Base-by-base conservation (phyloP, 2,797 vertebrate species). In the Leuciscus waleckii region DNA sequence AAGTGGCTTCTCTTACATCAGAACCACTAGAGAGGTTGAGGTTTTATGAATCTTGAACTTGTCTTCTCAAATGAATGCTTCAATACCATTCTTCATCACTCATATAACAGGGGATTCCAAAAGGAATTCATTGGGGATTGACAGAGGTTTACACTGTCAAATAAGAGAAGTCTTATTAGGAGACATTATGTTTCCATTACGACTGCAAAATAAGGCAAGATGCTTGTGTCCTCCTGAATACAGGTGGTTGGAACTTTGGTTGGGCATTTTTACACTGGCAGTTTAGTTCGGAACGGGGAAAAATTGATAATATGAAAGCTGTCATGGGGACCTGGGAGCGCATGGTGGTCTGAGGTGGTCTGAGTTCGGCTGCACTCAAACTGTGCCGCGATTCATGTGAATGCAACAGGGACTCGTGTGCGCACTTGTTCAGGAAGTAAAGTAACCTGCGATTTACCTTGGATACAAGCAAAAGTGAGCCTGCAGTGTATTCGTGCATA, bases 11-110 rank as follows among this genome's bases (percentile, higher is more conserved):
- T 37, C 69, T 85, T 89, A 84, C 88, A 91, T 89, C 90, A 69
- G 51, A 41, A 61, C 14, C 54, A 63, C 43, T 29, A 23, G 41
- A 32, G 7, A 67, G 26, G 16, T n/a, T 82, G 39, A 86, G 86
- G 86, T 89, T 69, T 82, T 85, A 91, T 86, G 88, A 87, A 88
- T 90, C 85, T 89, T 75, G 73, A 79, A 87, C 87, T 89, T 89
- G 90, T 91, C 87, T 68, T 81, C 79, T 85, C 71, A 83, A 89
- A 87, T 90, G 79, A 89, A 37, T 10, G 41, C 87, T 35, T 74
- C 32, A 51, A 58, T 70, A 86, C 89, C 86, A 88, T 56, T 77
- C n/a, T 67, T 49, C 43, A 75, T 23, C 29, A 29, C 51, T 74
- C 13, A 41, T 39, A 75, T 37, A 85, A 74, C 65, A 16, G 23